phyloP scores from a whole-genome alignment of 1,140 invertebrate genomes.

The Drosophila nannoptera region DNA sequence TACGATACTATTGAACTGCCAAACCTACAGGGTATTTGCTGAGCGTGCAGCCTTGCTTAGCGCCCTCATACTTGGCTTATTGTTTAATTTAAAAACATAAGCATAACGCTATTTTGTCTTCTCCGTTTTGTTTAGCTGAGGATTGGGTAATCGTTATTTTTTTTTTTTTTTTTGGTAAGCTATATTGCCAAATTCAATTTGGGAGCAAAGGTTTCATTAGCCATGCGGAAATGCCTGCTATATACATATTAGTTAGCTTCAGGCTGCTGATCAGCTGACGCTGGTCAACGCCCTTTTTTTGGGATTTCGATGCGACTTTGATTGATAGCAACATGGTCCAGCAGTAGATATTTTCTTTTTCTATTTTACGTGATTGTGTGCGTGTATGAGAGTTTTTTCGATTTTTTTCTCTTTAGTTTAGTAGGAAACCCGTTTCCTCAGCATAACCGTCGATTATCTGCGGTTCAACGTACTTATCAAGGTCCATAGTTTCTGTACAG shows the following conservation, averaged over 20 bases:
- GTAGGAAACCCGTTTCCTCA: constrained; percentile 62
- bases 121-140: constrained; percentile 9
- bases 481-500: constrained; percentile 19
- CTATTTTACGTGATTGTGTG: neutral
- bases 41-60: neutral
- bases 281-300: constrained; percentile 44
- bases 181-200: constrained; percentile 35
- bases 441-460: constrained; percentile 62
- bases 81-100: constrained; percentile 45
- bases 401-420: constrained; percentile 7
- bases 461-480: constrained; percentile 70
- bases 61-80: constrained; percentile 5
- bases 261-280: constrained; percentile 6
- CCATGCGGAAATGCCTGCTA: constrained; percentile 20
- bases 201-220: constrained; percentile 28
- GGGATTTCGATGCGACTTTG: constrained; percentile 41
- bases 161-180: neutral
- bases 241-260: neutral
- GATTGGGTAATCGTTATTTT: constrained; percentile 32
- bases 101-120: constrained; percentile 17
- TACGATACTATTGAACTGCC: too few species aligned
- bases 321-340: constrained; percentile 52
- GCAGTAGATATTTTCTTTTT: constrained; percentile 36
- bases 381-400: too few species aligned
- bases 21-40: neutral